Evolutionary conservation across 2,113 vertebrate genomes (phyloP).

Genomic region (Excalfactoria chinensis): DNA sequence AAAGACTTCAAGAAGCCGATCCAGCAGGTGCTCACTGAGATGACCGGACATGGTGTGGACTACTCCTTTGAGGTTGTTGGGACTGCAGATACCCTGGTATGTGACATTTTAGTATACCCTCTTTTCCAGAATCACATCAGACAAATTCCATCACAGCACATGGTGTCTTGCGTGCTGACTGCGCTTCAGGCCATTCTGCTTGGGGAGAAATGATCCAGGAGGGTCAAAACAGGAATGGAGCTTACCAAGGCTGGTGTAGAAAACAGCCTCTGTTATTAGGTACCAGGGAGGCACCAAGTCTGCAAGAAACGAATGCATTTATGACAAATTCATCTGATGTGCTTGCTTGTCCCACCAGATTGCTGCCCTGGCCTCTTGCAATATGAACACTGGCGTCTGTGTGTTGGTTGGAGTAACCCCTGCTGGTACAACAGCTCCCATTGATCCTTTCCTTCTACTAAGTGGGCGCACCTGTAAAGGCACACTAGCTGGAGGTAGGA

Average conservation of each 20-base stretch:
- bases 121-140: neutral
- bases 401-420: constrained; percentile 19
- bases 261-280: fast-evolving
- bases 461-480: constrained; percentile 61
- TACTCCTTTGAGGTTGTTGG: constrained; percentile 87
- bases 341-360: constrained; percentile 5
- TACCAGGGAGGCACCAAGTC: neutral
- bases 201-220: neutral
- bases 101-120: neutral
- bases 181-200: neutral
- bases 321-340: neutral
- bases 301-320: neutral
- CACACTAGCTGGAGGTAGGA: constrained; percentile 19
- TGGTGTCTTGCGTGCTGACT: neutral
- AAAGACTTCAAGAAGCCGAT: constrained; percentile 75
- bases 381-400: constrained; percentile 19
- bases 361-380: constrained; percentile 62
- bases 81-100: constrained; percentile 83
- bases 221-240: neutral
- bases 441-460: constrained; percentile 50
- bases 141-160: fast-evolving
- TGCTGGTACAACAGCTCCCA: neutral
- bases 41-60: constrained; percentile 83
- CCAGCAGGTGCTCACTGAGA: constrained; percentile 81
- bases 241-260: neutral